A percentile compares a stretch with the other conserved stretches of the same genome.
These are phyloP conservation scores for Drosophila macrothrix DNA, from an alignment of 2,888 invertebrate species.

Conservation along the genomic window DNA sequence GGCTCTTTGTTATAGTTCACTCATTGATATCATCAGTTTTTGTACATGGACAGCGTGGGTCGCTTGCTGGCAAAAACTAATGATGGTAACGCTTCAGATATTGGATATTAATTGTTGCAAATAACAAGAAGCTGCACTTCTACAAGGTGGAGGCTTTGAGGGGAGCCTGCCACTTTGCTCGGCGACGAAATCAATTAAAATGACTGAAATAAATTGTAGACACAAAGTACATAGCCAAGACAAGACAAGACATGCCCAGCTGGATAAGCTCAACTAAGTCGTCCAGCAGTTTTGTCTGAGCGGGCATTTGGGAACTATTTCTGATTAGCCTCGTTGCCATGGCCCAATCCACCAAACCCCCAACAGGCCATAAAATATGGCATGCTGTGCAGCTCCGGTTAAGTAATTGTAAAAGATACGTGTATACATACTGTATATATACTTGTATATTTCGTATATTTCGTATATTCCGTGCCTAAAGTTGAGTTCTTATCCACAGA, in stretches of 20 bases:
- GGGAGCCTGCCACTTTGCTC: conserved; percentile 17
- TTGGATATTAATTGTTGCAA: conserved; percentile 81
- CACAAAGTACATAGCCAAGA: conserved; percentile 41
- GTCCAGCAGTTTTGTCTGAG: conserved; percentile 16
- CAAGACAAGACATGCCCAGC: conserved; percentile 16
- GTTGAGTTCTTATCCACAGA: neutral
- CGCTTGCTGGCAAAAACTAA: conserved; percentile 60
- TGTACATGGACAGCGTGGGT: conserved; percentile 10
- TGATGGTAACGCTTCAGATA: conserved; percentile 69
- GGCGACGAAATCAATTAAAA: conserved; percentile 74
- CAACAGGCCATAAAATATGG: conserved; percentile 44
- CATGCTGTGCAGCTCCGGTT: conserved; percentile 14
- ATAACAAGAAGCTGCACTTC: conserved; percentile 62
- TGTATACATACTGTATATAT: conserved; percentile 1
- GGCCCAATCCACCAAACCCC: conserved; percentile 15
- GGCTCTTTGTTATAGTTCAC: conserved; percentile 47
- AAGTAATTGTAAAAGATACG: conserved; percentile 35
- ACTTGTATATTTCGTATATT: neutral
- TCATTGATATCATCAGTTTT: conserved; percentile 67
- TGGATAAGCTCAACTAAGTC: conserved; percentile 33
- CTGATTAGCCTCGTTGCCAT: conserved; percentile 62
- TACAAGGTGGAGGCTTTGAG: neutral
- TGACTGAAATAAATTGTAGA: conserved; percentile 73
- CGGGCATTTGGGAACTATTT: conserved; percentile 52
- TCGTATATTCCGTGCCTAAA: conserved; percentile 11